Base-by-base conservation (phyloP, 2,113 vertebrate species). In the Pachycephala philippinensis region DNA sequence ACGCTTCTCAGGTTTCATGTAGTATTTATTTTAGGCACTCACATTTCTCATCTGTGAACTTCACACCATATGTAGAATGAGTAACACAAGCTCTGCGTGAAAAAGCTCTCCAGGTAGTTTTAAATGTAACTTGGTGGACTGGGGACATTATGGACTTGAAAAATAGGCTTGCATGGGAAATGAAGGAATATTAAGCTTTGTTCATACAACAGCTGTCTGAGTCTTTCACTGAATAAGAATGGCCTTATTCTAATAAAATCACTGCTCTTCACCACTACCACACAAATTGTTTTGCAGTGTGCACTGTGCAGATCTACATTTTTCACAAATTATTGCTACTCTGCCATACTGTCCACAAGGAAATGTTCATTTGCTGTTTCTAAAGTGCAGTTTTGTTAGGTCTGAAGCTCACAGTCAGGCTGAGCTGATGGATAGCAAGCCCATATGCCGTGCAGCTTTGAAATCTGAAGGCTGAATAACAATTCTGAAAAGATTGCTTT, bases 1-100 rank as follows among this genome's bases (percentile, higher is more conserved):
- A 94, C 94, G 98, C 97, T 97, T 98, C 98, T 98, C 98, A 98
- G 97, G 97, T 96, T 98, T 98, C 97, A 95, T 94, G 94, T 89
- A 95, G 96, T 96, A 97, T 98, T 97, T 97, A 97, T 98, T 98
- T 96, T 95, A 97, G 97, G 90, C 69, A 31, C 84, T 97, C 96
- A 91, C 94, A 97, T 97, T 98, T 98, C 91, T 98, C 97, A 96
- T 98, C 97, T 97, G 97, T 97, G 97, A 98, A 98, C 98, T 98
- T 98, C 98, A 95, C 92, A 97, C 97, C 97, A 96, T 96, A 98
- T 97, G 96, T 97, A 97, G 97, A 96, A 97, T 72, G 84, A 95
- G 93, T 89, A 97, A 94, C 96, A 90, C 74, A 89, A 87, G 79
- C 75, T 63, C 81, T 65, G 70, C 60, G 8, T 84, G 93, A 90